Conservation (phyloP, 2,113 vertebrate genomes). For the Pseudorectes ferrugineus region DNA sequence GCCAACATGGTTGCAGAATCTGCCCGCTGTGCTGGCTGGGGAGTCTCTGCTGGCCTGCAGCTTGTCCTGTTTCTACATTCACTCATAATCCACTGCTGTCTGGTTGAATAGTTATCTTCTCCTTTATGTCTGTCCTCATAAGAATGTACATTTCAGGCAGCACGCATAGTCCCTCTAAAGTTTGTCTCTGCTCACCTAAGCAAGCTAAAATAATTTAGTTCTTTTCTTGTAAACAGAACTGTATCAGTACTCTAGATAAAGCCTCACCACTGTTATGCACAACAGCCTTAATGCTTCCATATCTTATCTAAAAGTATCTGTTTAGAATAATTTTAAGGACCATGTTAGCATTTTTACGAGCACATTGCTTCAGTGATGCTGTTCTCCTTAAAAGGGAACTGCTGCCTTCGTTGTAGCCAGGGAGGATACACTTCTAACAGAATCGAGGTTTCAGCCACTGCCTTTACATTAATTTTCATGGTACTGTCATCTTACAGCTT, state of each 20-base stretch:
- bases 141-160: background rate
- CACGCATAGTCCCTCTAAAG: background rate
- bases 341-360: background rate
- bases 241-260: background rate
- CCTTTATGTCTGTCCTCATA: background rate
- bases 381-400: conserved; percentile 45
- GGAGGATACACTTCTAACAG: background rate
- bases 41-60: background rate
- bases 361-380: background rate
- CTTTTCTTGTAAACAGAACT: conserved; percentile 12
- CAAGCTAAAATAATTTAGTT: background rate
- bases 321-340: conserved; percentile 37
- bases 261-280: background rate
- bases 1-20: background rate
- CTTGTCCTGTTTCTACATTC: background rate
- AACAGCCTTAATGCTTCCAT: background rate
- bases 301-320: conserved; percentile 58
- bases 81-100: background rate
- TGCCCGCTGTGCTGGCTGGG: accelerated
- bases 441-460: background rate
- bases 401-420: background rate
- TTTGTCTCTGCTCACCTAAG: conserved; percentile 10
- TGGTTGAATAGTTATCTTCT: background rate
- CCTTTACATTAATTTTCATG: background rate
- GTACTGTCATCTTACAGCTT: background rate